Base-by-base conservation (phyloP, 2,888 invertebrate genomes). In the Anthophora plumipes region DNA sequence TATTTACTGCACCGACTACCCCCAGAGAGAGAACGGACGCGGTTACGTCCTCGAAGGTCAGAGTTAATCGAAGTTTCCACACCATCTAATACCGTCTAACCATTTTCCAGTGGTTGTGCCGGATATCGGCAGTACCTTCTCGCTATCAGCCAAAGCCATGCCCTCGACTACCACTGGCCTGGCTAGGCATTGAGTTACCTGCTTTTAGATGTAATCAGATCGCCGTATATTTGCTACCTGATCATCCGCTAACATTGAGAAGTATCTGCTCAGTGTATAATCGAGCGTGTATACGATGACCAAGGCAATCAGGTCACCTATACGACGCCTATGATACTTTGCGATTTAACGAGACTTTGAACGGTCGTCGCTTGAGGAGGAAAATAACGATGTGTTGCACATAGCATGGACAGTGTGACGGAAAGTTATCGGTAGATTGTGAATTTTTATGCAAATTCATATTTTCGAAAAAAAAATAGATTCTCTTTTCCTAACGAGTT, bases 61-160 rank as follows among this genome's bases (percentile, higher is more conserved):
- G 68, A 80, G 78, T 84, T 85, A 85, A 85, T 87, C 87, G 80
- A 85, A 85, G 77, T 85, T 85, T 76, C 74, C 61, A 50, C 79
- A 61, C 69, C 77, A 74, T 79, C 79, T 84, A 85, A 84, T 84
- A 84, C 72, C 70, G 72, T 70, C 66, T 69, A 78, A 71, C 76
- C 80, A 57, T 80, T 78, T 81, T 69, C 77, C 74, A 60, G 70
- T 54, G 80, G 67, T 57, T 50, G 75, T 72, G 74, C 66, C 75
- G 59, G 69, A 84, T 72, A 67, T 69, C 17, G 59, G 69, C 66
- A 66, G 69, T 75, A 61, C 60, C 83, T 67, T 55, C 59, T 66
- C 52, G 54, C 72, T 85, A 83, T 77, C 69, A 83, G 80, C 69
- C 46, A 14, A 22, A 71, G 20, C 63, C 73, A 80, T 66, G 39